Evolutionary conservation across 2,113 vertebrate genomes (phyloP), one percentile per base, ranked within the genome.

Genomic region (Myotis brandtii): DNA sequence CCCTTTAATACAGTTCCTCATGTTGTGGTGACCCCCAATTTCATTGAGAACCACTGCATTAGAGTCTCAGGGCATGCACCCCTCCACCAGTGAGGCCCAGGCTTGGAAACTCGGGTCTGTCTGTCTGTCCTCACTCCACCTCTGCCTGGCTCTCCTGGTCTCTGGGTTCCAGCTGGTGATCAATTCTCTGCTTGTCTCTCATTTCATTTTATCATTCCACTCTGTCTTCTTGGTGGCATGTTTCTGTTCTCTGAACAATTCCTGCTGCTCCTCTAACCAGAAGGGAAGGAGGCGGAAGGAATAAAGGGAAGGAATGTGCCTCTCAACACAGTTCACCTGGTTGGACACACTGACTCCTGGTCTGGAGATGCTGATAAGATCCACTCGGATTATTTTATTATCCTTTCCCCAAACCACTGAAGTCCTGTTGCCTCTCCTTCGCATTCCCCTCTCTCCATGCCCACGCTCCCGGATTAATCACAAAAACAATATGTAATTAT

Each of bases 131-230:
- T 67, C 12, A 4, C 64, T 92, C 66, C 34, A 21, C 54, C 52
- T 43, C 73, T 79, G 46, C 62, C 48, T 34, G 88, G 91, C 89
- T 59, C 37, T 95, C 89, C 89, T 70, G 67, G 25, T 56, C 43
- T 16, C 37, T 17, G 21, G 62, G 52, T 81, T 81, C 32, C 64
- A 52, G 50, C 25, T 10, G 18, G 40, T 21, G 3, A 93, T 59
- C 6, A 2, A 75, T 67, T 89, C 32, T 25, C n/a, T 87, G 62
- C 17, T 84, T 25, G 5, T 25, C 37, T 94, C 56, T 92, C 43
- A 5, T 77, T 95, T 87, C n/a, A 54, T 50, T 54, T 85, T 67
- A n/a, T 81, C 86, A 76, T 43, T 70, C 17, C 37, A 70, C 37
- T 76, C 67, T 76, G 59, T 43, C 81, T 59, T 93, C 34, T 20